Base-by-base conservation (phyloP, 2,113 vertebrate species). In the Gymnobelideus leadbeateri region DNA sequence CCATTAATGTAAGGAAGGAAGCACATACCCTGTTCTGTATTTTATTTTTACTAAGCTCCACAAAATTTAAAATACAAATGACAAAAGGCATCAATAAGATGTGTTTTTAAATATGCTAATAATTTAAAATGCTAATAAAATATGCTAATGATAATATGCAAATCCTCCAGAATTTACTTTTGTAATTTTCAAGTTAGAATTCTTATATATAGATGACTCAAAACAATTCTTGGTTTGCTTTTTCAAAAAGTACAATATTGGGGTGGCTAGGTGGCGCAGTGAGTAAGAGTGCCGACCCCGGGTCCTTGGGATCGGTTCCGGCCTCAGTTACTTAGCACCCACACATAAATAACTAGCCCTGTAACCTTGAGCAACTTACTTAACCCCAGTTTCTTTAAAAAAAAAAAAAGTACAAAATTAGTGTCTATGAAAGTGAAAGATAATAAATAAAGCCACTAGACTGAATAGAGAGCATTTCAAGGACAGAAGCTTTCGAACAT, bases 141-240 rank as follows among this genome's bases (percentile, higher is more conserved):
- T 43, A 23, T 77, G 2, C 43, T 23, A 43, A 8, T 84, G 37
- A n/a, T 77, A 84, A 21, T 84, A 43, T 84, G 1, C 19, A 23
- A 84, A 92, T 43, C 84, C 26, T 3, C 23, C 51, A 0, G 0
- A 26, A 51, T 91, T 43, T 16, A 19, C 8, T 46, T 50, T 14
- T 3, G 0, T 92, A 68, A 57, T 95, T 51, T 91, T 89, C 94
- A 31, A 24, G 51, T 77, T 89, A 31, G 14, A 51, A 51, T 51
- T 93, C 68, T 91, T 43, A 84, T 53, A 95, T 23, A 43, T 84
- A 89, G 91, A 77, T 91, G 47, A 23, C 49, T 92, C 47, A 51
- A 46, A 9, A 53, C 93, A 49, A 51, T 89, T 95, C 25, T 84
- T 54, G 84, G 9, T 90, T 93, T 77, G 91, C 43, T 77, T 68